Conservation (phyloP, 2,797 vertebrate species). For the Lacerta agilis region DNA sequence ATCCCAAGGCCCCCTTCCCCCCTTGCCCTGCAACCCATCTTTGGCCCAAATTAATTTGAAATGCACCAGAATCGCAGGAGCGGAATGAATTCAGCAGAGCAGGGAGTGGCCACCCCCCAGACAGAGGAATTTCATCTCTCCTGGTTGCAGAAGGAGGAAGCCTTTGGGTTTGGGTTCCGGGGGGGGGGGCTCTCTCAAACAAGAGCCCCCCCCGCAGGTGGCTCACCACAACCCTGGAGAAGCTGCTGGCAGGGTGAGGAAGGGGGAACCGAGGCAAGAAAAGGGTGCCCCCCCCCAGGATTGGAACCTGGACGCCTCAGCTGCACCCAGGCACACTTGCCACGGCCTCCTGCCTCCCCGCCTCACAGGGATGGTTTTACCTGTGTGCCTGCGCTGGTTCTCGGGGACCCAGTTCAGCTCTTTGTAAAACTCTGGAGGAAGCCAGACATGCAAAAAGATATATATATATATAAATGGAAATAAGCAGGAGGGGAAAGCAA, state of each 20-base stretch:
- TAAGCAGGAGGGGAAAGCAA: not conserved
- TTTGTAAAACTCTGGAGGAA: slow-evolving; percentile 77
- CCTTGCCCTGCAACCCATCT: too few relatives aligned
- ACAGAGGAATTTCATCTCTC: not conserved
- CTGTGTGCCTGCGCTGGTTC: slow-evolving; percentile 78
- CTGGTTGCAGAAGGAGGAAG: too few relatives aligned
- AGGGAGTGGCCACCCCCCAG: not conserved
- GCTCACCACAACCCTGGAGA: not conserved
- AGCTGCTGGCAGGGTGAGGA: not conserved
- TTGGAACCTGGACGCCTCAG: not conserved
- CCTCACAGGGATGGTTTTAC: slow-evolving; percentile 39
- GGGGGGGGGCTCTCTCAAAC: not conserved
- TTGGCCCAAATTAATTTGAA: not conserved
- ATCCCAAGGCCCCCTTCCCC: too few relatives aligned
- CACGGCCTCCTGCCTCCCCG: not conserved
- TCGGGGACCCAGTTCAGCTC: slow-evolving; percentile 79
- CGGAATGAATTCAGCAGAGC: not conserved
- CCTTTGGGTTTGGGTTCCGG: too few relatives aligned
- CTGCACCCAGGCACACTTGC: not conserved
- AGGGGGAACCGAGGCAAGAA: not conserved
- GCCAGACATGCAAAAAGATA: slow-evolving; percentile 43
- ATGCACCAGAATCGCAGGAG: not conserved
- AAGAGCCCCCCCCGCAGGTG: not conserved
- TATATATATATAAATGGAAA: not conserved
- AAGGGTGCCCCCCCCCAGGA: not conserved